Evolutionary conservation across 2,113 vertebrate species (phyloP).

Genomic region (Eleginops maclovinus): DNA sequence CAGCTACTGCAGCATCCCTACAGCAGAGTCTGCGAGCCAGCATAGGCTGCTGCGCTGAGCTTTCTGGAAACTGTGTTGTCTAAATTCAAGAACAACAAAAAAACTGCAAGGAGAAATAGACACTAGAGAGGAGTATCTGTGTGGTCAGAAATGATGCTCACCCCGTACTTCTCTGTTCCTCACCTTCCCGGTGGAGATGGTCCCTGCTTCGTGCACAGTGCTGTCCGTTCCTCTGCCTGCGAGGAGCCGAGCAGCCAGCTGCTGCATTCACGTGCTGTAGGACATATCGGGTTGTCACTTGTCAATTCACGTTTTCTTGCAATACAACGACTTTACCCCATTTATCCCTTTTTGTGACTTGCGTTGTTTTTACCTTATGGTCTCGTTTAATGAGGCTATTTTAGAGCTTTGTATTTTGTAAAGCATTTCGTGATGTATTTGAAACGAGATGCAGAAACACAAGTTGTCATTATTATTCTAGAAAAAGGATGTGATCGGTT

Average conservation of each 20-base stretch:
- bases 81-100: not conserved
- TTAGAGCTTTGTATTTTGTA: not conserved
- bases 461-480: not conserved
- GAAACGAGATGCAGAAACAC: not conserved
- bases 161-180: conserved; percentile 50
- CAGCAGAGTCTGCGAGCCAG: conserved; percentile 45
- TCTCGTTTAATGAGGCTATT: not conserved
- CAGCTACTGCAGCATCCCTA: conserved; percentile 71
- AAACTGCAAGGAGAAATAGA: not conserved
- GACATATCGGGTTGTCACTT: not conserved
- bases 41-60: conserved; percentile 31
- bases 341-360: not conserved
- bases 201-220: conserved; percentile 47
- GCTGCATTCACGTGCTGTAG: conserved; percentile 39
- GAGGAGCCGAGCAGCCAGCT: conserved; percentile 59
- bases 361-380: not conserved
- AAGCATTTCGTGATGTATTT: not conserved
- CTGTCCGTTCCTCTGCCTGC: conserved; percentile 54
- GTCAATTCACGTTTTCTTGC: not conserved
- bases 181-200: conserved; percentile 47
- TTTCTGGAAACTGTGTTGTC: conserved; percentile 26
- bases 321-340: not conserved
- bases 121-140: not conserved
- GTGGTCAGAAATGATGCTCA: conserved; percentile 44
- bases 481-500: not conserved